Base-by-base conservation (phyloP, 2,888 invertebrate species). In the Byasa hedistus region DNA sequence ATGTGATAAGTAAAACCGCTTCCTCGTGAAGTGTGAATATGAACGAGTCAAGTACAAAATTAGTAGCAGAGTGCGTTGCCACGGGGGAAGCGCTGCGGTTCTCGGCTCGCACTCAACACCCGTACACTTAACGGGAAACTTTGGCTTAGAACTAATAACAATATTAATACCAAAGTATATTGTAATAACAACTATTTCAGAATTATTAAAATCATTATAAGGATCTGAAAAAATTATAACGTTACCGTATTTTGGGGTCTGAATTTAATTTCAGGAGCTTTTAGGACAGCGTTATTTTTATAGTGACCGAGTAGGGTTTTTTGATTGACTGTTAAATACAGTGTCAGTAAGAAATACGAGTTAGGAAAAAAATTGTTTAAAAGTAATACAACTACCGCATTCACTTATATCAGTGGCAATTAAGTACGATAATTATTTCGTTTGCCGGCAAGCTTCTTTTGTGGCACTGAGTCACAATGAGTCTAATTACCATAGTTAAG, bases 121-220 rank as follows among this genome's bases (percentile, higher is more conserved):
- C 64, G 52, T n/a, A 23, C 58, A 36, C 55, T 60, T 65, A 61
- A 61, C 60, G 61, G 65, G 65, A 61, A 61, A 39, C 48, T 44
- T 56, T 55, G 55, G 17, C 36, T 61, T 17, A 39, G 21, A 52
- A n/a, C 21, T 52, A 8, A 21, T 52, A 52, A 52, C 4, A 44
- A 44, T 44, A 44, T 15, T 44, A 44, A 44, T 19, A 10, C 4
- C 44, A 15, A 44, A 44, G 19, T 44, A 44, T 44, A 44, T 44
- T 17, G 4, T 17, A 44, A 44, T 32, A 32, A 32, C 10, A 32
- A 7, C 32, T 32, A 17, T 15, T 44, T 17, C 44, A 44, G 15
- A 17, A 36, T 36, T 36, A 36, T 36, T 36, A 36, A 4, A 7
- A 32, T 32, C 10, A 32, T 32, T 7, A 32, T 17, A 44, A 44